Evolutionary conservation across 2,797 vertebrate genomes (phyloP).

Genomic region (Chromobotia macracanthus): DNA sequence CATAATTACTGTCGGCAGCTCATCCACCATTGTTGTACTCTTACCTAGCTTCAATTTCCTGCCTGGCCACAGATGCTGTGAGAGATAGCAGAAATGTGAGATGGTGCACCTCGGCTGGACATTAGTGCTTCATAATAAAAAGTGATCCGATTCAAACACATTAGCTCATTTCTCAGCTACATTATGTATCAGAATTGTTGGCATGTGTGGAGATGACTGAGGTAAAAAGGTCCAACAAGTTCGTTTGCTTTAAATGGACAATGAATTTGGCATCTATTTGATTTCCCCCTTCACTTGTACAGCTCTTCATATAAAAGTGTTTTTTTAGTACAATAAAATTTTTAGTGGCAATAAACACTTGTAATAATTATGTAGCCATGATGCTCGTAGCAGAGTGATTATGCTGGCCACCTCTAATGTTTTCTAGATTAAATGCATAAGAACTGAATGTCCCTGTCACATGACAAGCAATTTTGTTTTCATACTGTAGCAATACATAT

Average conservation of each 20-base stretch:
- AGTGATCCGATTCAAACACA: constrained; percentile 55
- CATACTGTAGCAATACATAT: background rate
- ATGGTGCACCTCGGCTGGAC: constrained; percentile 40
- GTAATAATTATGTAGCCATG: background rate
- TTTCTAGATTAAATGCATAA: background rate
- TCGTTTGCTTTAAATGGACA: background rate
- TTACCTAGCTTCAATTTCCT: constrained; percentile 74
- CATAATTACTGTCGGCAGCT: constrained; percentile 72
- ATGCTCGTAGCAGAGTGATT: constrained; percentile 11
- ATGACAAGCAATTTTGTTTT: too few relatives aligned
- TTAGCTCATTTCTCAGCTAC: constrained; percentile 31
- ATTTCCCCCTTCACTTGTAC: background rate
- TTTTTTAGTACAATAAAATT: constrained; percentile 13
- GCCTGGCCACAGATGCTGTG: constrained; percentile 69
- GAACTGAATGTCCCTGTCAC: too few relatives aligned
- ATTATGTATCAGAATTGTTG: background rate
- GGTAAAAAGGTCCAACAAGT: too few relatives aligned
- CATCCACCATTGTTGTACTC: constrained; percentile 65
- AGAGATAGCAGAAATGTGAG: constrained; percentile 51
- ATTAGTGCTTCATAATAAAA: constrained; percentile 69
- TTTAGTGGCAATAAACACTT: constrained; percentile 20
- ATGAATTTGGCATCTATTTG: background rate
- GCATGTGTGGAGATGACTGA: background rate
- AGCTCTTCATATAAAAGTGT: background rate
- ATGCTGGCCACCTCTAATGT: constrained; percentile 9